Percentiles rank a stretch among this genome's conserved stretches.
Evolutionary conservation across 2,113 vertebrate genomes (phyloP).

Genomic region (Crotophaga sulcirostris): DNA sequence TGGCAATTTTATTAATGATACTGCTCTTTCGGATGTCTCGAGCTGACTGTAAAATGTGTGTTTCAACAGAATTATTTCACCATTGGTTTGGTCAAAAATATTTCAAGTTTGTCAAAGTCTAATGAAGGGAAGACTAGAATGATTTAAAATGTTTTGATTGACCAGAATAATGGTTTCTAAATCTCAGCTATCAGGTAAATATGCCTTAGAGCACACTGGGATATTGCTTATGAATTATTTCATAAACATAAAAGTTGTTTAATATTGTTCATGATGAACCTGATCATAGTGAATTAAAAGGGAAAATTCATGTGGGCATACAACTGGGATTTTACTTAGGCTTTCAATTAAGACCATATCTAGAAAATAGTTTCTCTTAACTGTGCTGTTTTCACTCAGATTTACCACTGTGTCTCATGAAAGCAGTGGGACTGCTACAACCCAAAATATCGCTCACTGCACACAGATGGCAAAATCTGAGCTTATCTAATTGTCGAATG

Average conservation of each 20-base stretch:
- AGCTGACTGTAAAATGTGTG: not conserved
- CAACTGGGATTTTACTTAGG: not conserved
- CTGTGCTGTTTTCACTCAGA: not conserved
- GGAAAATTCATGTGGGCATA: not conserved
- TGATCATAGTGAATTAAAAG: not conserved
- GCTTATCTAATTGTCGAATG: not conserved
- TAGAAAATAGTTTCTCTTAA: not conserved
- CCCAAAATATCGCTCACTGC: not conserved
- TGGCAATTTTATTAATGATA: not conserved
- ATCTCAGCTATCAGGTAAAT: not conserved
- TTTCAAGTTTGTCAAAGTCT: not conserved
- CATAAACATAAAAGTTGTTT: not conserved
- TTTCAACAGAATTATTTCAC: not conserved
- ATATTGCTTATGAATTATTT: not conserved
- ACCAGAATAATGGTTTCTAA: not conserved
- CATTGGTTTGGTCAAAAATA: conserved; percentile 25
- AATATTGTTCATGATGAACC: not conserved
- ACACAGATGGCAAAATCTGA: not conserved
- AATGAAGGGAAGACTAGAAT: not conserved
- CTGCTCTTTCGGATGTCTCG: not conserved
- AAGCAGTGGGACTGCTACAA: not conserved
- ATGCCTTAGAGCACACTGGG: not conserved
- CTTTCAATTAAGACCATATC: not conserved
- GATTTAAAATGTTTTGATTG: not conserved
- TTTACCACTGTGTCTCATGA: not conserved